phyloP scores from a whole-genome alignment of 2,797 vertebrate genomes.

The Graptemys geographica region DNA sequence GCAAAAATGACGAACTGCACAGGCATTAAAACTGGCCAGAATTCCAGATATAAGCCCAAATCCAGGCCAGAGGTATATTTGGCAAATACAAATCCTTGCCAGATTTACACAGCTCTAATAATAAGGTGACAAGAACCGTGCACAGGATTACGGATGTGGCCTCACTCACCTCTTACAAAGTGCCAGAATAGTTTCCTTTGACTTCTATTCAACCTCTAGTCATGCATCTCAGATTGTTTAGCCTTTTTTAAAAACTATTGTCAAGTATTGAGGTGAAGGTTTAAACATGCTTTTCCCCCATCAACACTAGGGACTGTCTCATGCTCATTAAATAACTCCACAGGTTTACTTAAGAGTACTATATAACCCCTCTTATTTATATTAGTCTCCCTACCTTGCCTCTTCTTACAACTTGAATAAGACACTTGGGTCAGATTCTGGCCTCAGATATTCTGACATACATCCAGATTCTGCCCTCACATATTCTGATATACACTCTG shows the following conservation, averaged over 20 bases:
- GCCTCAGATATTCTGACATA: accelerated
- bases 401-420: accelerated
- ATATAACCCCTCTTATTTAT: not conserved
- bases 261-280: not conserved
- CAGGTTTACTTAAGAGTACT: accelerated
- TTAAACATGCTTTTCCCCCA: not conserved
- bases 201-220: conserved; percentile 24
- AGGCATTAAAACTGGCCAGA: conserved; percentile 16
- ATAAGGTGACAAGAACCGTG: conserved; percentile 26
- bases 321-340: accelerated
- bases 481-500: accelerated
- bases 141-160: conserved; percentile 16
- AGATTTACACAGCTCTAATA: conserved; percentile 34
- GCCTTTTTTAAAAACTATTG: accelerated
- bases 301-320: not conserved
- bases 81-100: conserved; percentile 55
- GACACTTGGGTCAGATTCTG: accelerated
- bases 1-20: conserved; percentile 27
- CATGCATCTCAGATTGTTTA: not conserved
- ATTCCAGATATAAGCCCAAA: conserved; percentile 34
- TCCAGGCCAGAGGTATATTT: conserved; percentile 48
- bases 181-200: conserved; percentile 6
- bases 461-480: too few relatives aligned
- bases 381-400: accelerated
- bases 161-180: conserved; percentile 5